Evolutionary conservation across 2,888 invertebrate species (phyloP).

Genomic region (Patella pellucida): DNA sequence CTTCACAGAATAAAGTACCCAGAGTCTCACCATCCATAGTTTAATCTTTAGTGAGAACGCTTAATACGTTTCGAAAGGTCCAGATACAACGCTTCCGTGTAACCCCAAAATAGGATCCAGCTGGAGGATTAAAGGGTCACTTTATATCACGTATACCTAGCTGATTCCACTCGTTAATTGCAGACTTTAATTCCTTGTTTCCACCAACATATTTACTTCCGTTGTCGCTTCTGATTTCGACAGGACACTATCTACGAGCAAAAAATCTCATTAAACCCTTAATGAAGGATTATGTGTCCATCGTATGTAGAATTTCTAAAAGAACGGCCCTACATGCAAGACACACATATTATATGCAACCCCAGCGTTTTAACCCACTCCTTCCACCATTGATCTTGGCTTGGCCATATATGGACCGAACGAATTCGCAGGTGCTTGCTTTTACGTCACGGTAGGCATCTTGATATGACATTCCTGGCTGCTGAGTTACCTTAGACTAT

Average conservation of each 20-base stretch:
- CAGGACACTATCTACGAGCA: conserved; percentile 20
- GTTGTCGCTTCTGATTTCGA: conserved; percentile 23
- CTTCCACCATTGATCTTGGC: conserved; percentile 22
- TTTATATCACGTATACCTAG: conserved; percentile 25
- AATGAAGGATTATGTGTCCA: conserved; percentile 22
- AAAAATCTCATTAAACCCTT: conserved; percentile 27
- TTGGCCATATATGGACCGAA: conserved; percentile 29
- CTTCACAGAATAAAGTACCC: conserved; percentile 29
- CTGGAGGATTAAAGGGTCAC: conserved; percentile 36
- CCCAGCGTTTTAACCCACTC: conserved; percentile 25
- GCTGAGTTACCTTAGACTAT: background rate
- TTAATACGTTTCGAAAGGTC: conserved; percentile 24
- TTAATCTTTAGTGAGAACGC: conserved; percentile 21
- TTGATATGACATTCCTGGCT: background rate
- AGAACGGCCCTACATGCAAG: conserved; percentile 24
- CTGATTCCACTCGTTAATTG: conserved; percentile 21
- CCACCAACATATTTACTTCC: conserved; percentile 25
- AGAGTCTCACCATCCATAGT: conserved; percentile 24
- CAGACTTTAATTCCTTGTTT: background rate
- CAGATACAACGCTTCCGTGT: conserved; percentile 36
- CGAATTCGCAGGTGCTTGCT: conserved; percentile 20
- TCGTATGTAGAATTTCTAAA: conserved; percentile 27
- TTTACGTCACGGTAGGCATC: conserved; percentile 1
- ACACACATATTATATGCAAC: conserved; percentile 34
- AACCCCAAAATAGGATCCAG: conserved; percentile 30